Percentiles rank a stretch among this genome's conserved stretches.
These are phyloP conservation scores for Virgularia gustaviana DNA, from an alignment of 92 coral and sea anemone species.

Conservation along the genomic window DNA sequence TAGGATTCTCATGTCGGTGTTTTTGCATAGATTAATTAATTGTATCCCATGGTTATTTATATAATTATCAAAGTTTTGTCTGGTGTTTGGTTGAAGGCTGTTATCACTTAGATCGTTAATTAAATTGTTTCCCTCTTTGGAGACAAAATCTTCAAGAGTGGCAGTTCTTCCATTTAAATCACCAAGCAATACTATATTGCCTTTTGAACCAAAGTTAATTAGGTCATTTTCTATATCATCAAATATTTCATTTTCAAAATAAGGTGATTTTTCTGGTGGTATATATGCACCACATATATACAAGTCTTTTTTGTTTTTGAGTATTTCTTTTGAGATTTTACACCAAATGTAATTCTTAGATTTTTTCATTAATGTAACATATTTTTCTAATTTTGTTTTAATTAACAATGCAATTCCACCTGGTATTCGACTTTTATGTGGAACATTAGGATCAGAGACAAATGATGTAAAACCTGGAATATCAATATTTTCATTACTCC, in stretches of 20 bases:
- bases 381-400: slow-evolving; percentile 29
- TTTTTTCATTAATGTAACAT: slow-evolving; percentile 26
- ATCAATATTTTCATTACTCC: slow-evolving; percentile 24
- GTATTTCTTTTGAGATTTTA: slow-evolving; percentile 18
- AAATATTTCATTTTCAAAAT: slow-evolving; percentile 44
- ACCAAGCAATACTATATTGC: slow-evolving; percentile 39
- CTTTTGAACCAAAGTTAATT: slow-evolving; percentile 24
- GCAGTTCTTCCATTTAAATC: slow-evolving; percentile 51
- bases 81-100: not conserved
- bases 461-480: slow-evolving; percentile 14
- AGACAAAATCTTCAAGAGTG: slow-evolving; percentile 15
- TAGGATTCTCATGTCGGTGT: slow-evolving; percentile 43
- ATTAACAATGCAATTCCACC: slow-evolving; percentile 39
- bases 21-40: slow-evolving; percentile 37
- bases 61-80: slow-evolving; percentile 39
- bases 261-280: slow-evolving; percentile 47
- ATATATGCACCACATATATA: slow-evolving; percentile 48
- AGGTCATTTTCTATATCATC: slow-evolving; percentile 43
- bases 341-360: slow-evolving; percentile 45
- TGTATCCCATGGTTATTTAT: slow-evolving; percentile 40
- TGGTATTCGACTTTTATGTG: slow-evolving; percentile 30
- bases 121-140: slow-evolving; percentile 40
- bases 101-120: slow-evolving; percentile 38
- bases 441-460: not conserved
- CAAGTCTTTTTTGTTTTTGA: slow-evolving; percentile 40